A percentile compares a stretch with the other conserved stretches of the same genome.
Conservation (phyloP, 2,113 vertebrate genomes). For the Thalassarche chlororhynchos region DNA sequence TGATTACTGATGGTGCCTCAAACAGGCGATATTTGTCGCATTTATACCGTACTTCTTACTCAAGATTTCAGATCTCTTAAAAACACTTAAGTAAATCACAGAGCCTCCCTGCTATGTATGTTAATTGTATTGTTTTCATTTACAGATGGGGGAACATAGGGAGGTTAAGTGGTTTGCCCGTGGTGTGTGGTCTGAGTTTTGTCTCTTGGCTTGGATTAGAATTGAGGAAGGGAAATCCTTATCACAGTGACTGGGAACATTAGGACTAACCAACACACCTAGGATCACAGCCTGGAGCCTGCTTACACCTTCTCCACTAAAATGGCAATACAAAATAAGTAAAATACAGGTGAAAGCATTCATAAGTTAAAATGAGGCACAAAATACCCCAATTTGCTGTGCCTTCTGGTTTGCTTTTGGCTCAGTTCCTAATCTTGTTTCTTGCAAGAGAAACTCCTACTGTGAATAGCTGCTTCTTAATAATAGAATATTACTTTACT, state of each 20-base stretch:
- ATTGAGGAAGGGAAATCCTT: neutral
- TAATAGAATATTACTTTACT: slow-evolving; percentile 49
- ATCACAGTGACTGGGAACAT: rapidly evolving
- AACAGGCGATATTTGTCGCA: neutral
- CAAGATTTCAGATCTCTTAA: neutral
- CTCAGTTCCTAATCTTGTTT: neutral
- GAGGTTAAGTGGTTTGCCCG: neutral
- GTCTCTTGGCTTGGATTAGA: neutral
- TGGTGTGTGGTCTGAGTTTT: neutral
- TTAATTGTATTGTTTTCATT: neutral
- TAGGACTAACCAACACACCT: neutral
- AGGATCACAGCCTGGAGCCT: neutral
- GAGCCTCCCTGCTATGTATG: neutral
- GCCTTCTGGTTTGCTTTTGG: neutral
- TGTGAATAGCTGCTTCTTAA: neutral
- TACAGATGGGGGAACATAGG: neutral
- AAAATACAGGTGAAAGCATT: neutral
- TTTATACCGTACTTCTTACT: neutral
- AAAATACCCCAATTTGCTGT: neutral
- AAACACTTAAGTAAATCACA: neutral
- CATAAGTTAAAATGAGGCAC: neutral
- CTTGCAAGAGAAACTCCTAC: neutral
- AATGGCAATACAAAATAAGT: neutral
- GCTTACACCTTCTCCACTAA: neutral
- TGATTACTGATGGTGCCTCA: neutral